These are phyloP conservation scores for Callosobruchus maculatus DNA, from an alignment of 2,888 invertebrate genomes.

Conservation along the genomic window DNA sequence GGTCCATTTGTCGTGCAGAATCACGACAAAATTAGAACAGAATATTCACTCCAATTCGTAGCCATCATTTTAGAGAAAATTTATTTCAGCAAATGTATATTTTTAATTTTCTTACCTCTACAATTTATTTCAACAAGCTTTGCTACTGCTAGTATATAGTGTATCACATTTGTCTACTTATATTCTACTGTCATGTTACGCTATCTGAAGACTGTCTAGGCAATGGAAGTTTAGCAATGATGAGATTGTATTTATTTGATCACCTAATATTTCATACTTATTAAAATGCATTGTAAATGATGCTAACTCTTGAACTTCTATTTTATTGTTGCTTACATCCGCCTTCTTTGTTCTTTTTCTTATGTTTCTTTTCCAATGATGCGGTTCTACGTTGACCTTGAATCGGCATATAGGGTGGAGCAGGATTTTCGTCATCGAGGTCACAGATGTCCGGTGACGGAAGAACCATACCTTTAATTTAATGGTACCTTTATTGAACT, in stretches of 20 bases:
- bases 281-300: background rate
- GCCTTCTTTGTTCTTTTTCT: conserved; percentile 42
- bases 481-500: no score
- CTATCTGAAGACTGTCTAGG: background rate
- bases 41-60: no score
- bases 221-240: background rate
- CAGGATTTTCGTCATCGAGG: conserved; percentile 53
- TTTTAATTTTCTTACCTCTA: no score
- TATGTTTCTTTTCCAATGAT: conserved; percentile 60
- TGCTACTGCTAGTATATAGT: no score
- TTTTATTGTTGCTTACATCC: conserved; percentile 45
- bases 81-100: no score
- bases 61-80: no score
- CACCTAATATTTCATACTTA: background rate
- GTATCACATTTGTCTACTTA: no score
- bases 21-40: no score
- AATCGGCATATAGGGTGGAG: conserved; percentile 74
- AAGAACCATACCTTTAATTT: conserved; percentile 24
- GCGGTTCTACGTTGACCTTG: conserved; percentile 67
- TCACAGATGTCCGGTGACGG: conserved; percentile 36
- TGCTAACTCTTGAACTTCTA: background rate
- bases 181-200: no score
- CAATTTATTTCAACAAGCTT: no score
- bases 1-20: no score
- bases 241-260: background rate